Evolutionary conservation across 2,797 vertebrate species (phyloP), one percentile per base, ranked within the genome.

Genomic region (Ispidina lecontei): DNA sequence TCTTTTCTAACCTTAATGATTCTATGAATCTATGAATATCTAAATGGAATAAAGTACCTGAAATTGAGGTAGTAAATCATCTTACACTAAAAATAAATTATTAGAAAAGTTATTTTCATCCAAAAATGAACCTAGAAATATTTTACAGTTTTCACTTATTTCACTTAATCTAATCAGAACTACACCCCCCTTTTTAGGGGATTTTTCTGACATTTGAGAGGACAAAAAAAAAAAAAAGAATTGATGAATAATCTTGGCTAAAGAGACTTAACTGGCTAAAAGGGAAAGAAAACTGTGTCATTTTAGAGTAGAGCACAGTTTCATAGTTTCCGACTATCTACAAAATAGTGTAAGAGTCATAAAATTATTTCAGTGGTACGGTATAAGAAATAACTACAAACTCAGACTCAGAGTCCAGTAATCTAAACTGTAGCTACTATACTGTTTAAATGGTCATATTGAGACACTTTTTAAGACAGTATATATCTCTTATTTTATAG

Each of bases 41-140:
- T 51, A 95, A 92, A 52, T 92, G 49, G 71, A 94, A 94, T 90
- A 78, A 91, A 96, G 65, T 88, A 33, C 15, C 49, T 86, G 60
- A 92, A 88, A 91, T 26, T 33, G 41, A 88, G 74, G 41, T 59
- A 84, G 12, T 44, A 96, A 91, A 90, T 95, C 80, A 68, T 94
- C 55, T 71, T 93, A 81, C 8, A 90, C 29, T 56, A 78, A 94
- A 95, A 52, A 84, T 54, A 93, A 95, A 76, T 89, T n/a, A 51
- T 89, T 92, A 47, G 59, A 52, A 81, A 79, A 20, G 64, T 55
- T 47, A 85, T 76, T 65, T 92, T 82, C 60, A 86, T 21, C 20
- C 23, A 67, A 85, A 92, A 78, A 52, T 47, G 31, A 90, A 84
- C 31, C 51, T 84, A 52, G 76, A 94, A 60, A 77, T 77, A 83